These are phyloP conservation scores for Dreissena polymorpha DNA, from an alignment of 1,140 invertebrate genomes.

Conservation along the genomic window DNA sequence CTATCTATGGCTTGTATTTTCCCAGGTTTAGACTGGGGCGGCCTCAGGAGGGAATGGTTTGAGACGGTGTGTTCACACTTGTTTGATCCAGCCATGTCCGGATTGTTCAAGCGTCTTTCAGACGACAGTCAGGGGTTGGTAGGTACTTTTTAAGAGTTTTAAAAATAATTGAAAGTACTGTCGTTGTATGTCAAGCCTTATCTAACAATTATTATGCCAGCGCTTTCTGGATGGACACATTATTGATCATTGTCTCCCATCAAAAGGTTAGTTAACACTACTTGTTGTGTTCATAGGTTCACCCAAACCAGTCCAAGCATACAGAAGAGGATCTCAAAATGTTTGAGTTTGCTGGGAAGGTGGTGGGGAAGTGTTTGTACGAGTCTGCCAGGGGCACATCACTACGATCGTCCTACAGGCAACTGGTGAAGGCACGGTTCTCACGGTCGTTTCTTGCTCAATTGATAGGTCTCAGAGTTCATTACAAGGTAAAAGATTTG, in stretches of 20 bases:
- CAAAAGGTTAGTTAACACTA: no score
- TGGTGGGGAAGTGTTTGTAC: slow-evolving; percentile 96
- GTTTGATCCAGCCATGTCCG: slow-evolving; percentile 86
- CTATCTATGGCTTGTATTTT: slow-evolving; percentile 26
- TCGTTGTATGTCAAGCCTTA: no score
- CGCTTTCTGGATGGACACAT: no score
- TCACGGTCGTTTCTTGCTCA: slow-evolving; percentile 96
- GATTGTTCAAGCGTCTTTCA: slow-evolving; percentile 91
- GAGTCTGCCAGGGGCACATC: slow-evolving; percentile 93
- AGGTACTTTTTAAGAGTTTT: slow-evolving; percentile 53
- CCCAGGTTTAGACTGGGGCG: slow-evolving; percentile 95
- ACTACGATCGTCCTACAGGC: slow-evolving; percentile 91
- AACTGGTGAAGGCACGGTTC: slow-evolving; percentile 93
- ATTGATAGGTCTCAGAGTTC: slow-evolving; percentile 94
- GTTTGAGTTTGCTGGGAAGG: slow-evolving; percentile 95
- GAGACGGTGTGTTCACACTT: slow-evolving; percentile 91
- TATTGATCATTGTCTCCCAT: no score
- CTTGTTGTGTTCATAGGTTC: slow-evolving; percentile 82
- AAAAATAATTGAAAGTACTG: not conserved
- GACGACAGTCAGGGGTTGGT: slow-evolving; percentile 84
- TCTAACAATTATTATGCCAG: no score
- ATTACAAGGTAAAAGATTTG: slow-evolving; percentile 87
- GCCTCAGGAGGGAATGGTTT: slow-evolving; percentile 95
- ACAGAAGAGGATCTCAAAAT: slow-evolving; percentile 84
- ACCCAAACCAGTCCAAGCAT: slow-evolving; percentile 90